Evolutionary conservation across 2,113 vertebrate genomes (phyloP).

Genomic region (Amblyornis subalaris): DNA sequence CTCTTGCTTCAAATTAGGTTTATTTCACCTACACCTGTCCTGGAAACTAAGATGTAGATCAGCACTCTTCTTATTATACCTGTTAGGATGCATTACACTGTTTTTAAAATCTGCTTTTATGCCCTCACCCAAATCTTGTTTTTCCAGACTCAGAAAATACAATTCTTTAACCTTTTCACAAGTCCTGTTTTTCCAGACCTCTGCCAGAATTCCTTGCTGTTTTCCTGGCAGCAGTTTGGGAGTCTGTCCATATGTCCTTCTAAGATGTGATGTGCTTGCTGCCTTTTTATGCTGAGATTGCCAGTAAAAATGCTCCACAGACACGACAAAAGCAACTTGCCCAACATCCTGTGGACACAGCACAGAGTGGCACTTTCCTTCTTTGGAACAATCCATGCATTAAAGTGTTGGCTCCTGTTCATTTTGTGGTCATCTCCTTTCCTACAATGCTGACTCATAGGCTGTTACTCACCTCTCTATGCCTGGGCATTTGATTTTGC

Average conservation of each 20-base stretch:
- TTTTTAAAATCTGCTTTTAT: neutral
- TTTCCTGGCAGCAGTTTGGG: neutral
- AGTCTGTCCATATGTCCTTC: neutral
- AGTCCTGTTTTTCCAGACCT: neutral
- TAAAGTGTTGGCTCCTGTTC: neutral
- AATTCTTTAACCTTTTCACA: neutral
- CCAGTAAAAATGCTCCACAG: neutral
- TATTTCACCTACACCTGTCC: neutral
- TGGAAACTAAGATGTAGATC: neutral
- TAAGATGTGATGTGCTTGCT: neutral
- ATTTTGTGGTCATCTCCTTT: neutral
- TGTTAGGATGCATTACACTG: neutral
- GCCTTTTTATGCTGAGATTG: neutral
- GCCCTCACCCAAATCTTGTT: neutral
- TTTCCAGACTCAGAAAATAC: neutral
- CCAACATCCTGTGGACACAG: neutral
- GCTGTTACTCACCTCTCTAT: neutral
- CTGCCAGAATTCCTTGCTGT: neutral
- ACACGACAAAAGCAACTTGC: fast-evolving
- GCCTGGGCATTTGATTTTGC: neutral
- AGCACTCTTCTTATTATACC: neutral
- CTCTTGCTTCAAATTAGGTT: neutral
- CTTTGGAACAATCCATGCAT: neutral
- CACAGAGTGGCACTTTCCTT: neutral
- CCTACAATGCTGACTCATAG: neutral